Evolutionary conservation across 2,113 vertebrate genomes (phyloP).

Genomic region (Xyrauchen texanus): DNA sequence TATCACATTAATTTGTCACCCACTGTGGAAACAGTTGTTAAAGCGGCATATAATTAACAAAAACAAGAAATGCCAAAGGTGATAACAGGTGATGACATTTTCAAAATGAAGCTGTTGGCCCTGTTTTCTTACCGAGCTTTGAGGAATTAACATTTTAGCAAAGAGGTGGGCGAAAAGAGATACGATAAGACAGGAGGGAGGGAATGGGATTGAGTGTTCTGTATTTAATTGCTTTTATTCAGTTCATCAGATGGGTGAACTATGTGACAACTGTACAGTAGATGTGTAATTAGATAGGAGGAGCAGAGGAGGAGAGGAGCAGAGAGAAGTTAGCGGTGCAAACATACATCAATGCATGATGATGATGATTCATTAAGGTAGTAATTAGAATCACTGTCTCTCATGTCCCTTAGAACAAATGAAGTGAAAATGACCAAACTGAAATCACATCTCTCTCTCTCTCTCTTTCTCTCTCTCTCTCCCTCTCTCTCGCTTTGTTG

Average conservation of each 20-base stretch:
- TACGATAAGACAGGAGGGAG: constrained; percentile 19
- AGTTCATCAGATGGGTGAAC: constrained; percentile 56
- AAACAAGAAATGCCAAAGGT: not conserved
- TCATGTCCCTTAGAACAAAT: constrained; percentile 5
- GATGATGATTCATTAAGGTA: constrained; percentile 47
- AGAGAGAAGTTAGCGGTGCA: constrained; percentile 1
- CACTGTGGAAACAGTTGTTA: not conserved
- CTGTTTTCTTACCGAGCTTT: constrained; percentile 11
- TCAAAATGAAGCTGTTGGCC: constrained; percentile 17
- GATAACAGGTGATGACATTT: constrained; percentile 27
- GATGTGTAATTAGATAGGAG: constrained; percentile 45
- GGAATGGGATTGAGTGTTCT: constrained; percentile 31
- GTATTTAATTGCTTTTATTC: constrained; percentile 57
- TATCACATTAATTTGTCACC: not conserved
- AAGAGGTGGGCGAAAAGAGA: constrained; percentile 5
- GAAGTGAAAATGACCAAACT: constrained; percentile 10
- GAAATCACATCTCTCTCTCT: not conserved
- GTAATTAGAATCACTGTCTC: constrained; percentile 37
- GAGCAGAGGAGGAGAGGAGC: constrained; percentile 36
- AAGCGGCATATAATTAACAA: not conserved
- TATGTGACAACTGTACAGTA: constrained; percentile 48
- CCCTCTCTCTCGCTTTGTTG: not conserved
- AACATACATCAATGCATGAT: constrained; percentile 48
- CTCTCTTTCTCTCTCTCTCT: constrained; percentile 15
- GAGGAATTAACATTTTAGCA: constrained; percentile 12